Base-by-base conservation (phyloP, 1,140 invertebrate species). In the Campoletis sonorensis region DNA sequence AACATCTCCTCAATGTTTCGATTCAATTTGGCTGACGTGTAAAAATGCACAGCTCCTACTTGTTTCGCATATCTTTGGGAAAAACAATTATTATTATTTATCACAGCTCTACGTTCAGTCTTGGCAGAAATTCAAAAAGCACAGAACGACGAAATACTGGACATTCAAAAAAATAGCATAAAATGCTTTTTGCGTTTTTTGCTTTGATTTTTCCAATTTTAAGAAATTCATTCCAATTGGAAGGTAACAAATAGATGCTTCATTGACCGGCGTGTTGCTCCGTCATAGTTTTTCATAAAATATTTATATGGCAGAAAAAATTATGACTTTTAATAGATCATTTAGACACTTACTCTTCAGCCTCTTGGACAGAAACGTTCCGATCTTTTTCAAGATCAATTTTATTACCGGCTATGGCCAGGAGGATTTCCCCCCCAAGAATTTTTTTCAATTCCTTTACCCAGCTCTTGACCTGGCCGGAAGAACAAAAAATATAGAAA, bases 361-460 rank as follows among this genome's bases (percentile, higher is more conserved):
- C 98, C 90, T 97, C 97, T 87, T 97, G 95, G 8, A 96, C 91
- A 26, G 94, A 91, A 23, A 99, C 97, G 85, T 95, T 95, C 86
- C 98, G 92, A 75, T 99, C 95, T 88, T 97, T 97, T 89, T 99
- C 98, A 87, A 99, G 93, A 93, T 99, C 99, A 88, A 96, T 95
- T 95, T 99, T 99, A 92, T 99, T 99, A 67, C 98, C 99, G 82
- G 97, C 98, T 90, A 99, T 99, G 70, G 96, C 95, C 51, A 99
- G 92, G 86, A 96, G 95, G 84, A 99, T 97, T 84, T 99, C 96
- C 87, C 96, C 95, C 8, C 98, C 98, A 16, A 99, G 93, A 96
- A 99, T 99, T 92, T 98, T 98, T 83, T 97, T 95, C 68, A 99
- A 92, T 92, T 99, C 99, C 89, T 98, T 98, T 10, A 99, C 98